Evolutionary conservation across 2,888 invertebrate species (phyloP).

Genomic region (Polydrusus tereticollis): DNA sequence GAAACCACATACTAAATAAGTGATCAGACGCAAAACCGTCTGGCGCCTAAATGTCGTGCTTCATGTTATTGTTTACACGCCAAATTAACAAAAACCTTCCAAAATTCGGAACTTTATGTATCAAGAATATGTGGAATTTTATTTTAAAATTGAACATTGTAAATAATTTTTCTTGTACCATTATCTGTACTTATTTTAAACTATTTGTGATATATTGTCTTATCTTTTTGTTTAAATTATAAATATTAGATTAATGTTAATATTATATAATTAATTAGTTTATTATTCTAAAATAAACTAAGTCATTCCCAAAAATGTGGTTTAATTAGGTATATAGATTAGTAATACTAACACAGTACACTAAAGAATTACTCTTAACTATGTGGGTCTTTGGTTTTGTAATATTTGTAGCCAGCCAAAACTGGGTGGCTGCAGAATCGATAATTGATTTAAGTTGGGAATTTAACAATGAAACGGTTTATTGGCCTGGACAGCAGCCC

Average conservation of each 20-base stretch:
- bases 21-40: too few relatives aligned
- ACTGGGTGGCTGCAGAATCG: background rate
- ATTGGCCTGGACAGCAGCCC: constrained; percentile 56
- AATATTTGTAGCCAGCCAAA: background rate
- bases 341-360: background rate
- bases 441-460: constrained; percentile 59
- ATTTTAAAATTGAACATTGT: background rate
- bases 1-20: too few relatives aligned
- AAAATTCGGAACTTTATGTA: too few relatives aligned
- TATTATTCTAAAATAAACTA: background rate
- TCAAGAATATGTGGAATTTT: too few relatives aligned
- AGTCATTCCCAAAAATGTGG: background rate
- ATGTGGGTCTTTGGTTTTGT: background rate
- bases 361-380: too few relatives aligned
- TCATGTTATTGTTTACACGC: too few relatives aligned
- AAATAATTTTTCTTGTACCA: background rate
- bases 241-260: background rate
- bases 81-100: too few relatives aligned
- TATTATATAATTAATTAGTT: background rate
- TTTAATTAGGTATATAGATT: background rate
- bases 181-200: background rate
- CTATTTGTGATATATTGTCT: constrained; percentile 8
- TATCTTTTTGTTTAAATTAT: background rate
- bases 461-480: constrained; percentile 58
- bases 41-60: too few relatives aligned